Percentiles rank a stretch among this genome's conserved stretches.
phyloP scores from a whole-genome alignment of 2,888 invertebrate genomes.

The Cancer borealis region DNA sequence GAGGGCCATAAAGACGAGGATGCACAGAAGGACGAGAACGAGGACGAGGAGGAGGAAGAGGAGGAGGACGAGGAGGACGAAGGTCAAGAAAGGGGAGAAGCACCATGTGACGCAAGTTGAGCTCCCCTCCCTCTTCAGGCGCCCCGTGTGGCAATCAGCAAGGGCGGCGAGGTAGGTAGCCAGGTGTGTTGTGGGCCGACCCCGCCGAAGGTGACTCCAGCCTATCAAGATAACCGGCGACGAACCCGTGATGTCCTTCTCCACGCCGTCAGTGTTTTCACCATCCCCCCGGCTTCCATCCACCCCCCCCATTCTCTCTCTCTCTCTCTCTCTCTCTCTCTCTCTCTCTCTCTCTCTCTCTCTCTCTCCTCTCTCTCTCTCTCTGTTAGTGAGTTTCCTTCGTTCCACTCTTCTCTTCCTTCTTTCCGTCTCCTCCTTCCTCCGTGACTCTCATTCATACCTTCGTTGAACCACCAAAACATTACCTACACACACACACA shows the following conservation, averaged over 20 bases:
- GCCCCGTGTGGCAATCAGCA: not conserved
- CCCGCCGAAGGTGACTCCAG: conserved; percentile 11
- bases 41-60: not conserved
- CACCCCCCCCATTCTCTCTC: too few relatives aligned
- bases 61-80: not conserved
- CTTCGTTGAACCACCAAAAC: too few relatives aligned
- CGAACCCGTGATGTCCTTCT: not conserved
- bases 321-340: not conserved
- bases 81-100: not conserved
- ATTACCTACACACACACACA: too few relatives aligned
- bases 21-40: not conserved
- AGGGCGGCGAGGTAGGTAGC: not conserved
- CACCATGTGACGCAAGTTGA: not conserved
- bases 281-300: conserved; percentile 18
- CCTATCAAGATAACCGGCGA: conserved; percentile 4
- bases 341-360: not conserved
- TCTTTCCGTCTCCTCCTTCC: too few relatives aligned
- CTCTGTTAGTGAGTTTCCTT: not conserved
- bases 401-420: too few relatives aligned
- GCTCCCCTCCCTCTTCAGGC: not conserved
- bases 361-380: not conserved
- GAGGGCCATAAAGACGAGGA: not conserved
- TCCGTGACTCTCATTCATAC: too few relatives aligned
- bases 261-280: conserved; percentile 21
- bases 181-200: not conserved